Evolutionary conservation across 35 echinoderm and acorn worm genomes (phyloP), one percentile per base, ranked within the genome.

Genomic region (Hemicentrotus pulcherrimus): DNA sequence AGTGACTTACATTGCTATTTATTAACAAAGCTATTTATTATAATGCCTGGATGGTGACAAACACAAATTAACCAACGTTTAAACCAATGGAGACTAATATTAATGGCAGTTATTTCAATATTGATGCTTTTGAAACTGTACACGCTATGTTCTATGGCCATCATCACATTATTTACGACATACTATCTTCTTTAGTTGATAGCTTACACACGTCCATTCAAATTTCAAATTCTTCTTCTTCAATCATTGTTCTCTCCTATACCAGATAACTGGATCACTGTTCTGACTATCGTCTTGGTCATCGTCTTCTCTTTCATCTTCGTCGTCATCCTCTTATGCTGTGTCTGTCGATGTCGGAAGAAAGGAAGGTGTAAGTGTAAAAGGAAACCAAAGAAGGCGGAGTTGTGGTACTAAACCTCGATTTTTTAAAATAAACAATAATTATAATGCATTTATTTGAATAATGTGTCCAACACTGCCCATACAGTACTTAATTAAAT

Each of bases 291-390:
- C 88, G 88, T 90, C 32, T 16, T 90, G 2, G 32, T 30, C 31
- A 30, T 33, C 31, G 32, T 90, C 88, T 90, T 90, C 88, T 33
- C 32, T 9, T 47, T 90, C 88, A 33, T 90, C 88, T 90, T 90
- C 88, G 12, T 90, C 88, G n/a, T 90, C 88, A 15, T 90, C 19
- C 88, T 90, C 88, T 3, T 90, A 33, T 90, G 88, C 31, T 90
- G 88, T 24, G 45, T 90, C 46, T 90, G 32, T 90, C 88, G 88
- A 24, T 90, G 88, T 90, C 46, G 88, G 88, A 90, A 47, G 32
- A 33, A 47, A 8, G 88, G 88, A 90, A 18, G 88, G 88, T 90
- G 88, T 90, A 33, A 24, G 88, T 90, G 88, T 90, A 33, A 24
- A 47, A 90, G 88, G 31, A 90, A 90, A 90, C 12, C 32, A 0